phyloP scores from a whole-genome alignment of 1,140 invertebrate species.

The Plectrocnemia conspersa region DNA sequence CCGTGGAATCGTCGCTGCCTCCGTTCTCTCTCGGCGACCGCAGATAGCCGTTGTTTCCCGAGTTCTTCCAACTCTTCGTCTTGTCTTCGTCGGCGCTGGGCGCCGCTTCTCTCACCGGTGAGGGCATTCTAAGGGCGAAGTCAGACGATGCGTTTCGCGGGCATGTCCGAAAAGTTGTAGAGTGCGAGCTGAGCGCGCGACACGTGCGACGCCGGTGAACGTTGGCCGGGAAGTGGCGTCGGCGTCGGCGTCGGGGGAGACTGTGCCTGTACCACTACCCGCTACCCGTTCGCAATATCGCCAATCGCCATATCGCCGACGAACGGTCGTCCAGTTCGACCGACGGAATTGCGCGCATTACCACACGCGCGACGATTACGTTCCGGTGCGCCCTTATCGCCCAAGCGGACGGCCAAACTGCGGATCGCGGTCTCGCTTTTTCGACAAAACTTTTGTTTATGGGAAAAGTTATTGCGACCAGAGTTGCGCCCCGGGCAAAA shows the following conservation, averaged over 20 bases:
- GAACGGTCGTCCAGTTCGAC: neutral
- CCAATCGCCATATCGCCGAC: neutral
- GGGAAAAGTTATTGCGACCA: too few relatives aligned
- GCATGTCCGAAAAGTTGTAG: slow-evolving; percentile 1
- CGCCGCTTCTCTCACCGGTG: slow-evolving; percentile 19
- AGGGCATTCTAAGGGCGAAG: slow-evolving; percentile 1
- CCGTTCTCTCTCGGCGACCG: slow-evolving; percentile 15
- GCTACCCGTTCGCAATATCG: neutral
- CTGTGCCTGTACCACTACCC: neutral
- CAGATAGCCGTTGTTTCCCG: slow-evolving; percentile 29
- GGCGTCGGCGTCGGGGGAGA: neutral
- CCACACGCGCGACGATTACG: neutral
- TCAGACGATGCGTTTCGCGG: neutral
- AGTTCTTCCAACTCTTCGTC: slow-evolving; percentile 14
- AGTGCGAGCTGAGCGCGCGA: neutral
- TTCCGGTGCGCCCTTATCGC: neutral
- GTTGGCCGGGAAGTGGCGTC: slow-evolving; percentile 9
- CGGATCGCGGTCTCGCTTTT: neutral
- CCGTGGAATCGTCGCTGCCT: slow-evolving; percentile 19
- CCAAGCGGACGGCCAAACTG: neutral
- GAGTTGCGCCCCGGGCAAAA: too few relatives aligned
- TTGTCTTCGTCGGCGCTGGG: slow-evolving; percentile 3
- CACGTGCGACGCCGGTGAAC: neutral
- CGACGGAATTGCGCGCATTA: neutral
- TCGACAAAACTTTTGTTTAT: too few relatives aligned